Conservation (phyloP, 2,888 invertebrate species). For the Diaphora mendica region DNA sequence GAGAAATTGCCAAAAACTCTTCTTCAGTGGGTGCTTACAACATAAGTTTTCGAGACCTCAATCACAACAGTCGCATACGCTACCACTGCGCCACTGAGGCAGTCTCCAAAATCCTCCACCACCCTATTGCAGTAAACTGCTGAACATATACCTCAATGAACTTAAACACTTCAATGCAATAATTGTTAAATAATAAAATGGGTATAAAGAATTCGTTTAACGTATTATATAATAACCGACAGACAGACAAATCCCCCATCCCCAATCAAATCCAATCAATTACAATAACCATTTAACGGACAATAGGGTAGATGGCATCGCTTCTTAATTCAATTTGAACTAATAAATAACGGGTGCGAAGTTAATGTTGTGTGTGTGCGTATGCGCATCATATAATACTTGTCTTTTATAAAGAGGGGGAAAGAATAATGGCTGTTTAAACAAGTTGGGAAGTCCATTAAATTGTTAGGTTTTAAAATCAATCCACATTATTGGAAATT, state of each 20-base stretch:
- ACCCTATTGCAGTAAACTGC: too few species aligned
- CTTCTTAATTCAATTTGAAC: conserved; percentile 50
- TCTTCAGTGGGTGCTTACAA: too few species aligned
- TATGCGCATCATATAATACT: conserved; percentile 8
- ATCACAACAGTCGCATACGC: too few species aligned
- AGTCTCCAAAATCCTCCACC: too few species aligned
- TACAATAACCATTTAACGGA: conserved; percentile 18
- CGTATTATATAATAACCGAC: background rate
- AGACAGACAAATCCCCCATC: conserved; percentile 6
- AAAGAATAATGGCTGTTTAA: background rate
- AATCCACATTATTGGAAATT: background rate
- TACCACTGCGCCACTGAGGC: too few species aligned
- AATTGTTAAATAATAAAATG: background rate
- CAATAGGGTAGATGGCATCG: conserved; percentile 46
- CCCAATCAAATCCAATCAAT: conserved; percentile 19
- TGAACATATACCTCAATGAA: too few species aligned
- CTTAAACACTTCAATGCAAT: background rate
- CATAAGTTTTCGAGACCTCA: too few species aligned
- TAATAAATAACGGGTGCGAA: conserved; percentile 39
- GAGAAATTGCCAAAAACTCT: too few species aligned
- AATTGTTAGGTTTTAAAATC: background rate
- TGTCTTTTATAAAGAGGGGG: background rate
- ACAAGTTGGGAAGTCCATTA: background rate
- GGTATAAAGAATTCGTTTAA: background rate
- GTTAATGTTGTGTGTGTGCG: conserved; percentile 18